Base-by-base conservation (phyloP, 1,140 invertebrate species). In the Penaeus vannamei region DNA sequence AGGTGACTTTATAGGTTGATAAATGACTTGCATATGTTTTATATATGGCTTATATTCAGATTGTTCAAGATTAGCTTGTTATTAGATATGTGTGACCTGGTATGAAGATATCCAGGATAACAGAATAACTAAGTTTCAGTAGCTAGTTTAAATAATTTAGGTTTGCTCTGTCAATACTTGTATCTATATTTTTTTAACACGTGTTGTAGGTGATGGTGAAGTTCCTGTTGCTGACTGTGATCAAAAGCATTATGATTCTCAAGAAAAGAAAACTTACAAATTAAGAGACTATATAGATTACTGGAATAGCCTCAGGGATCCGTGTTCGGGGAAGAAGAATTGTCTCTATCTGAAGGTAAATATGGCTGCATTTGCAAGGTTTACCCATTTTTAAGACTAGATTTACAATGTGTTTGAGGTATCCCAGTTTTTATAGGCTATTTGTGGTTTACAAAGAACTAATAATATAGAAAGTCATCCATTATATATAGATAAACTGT, bases 141-240 rank as follows among this genome's bases (percentile, higher is more conserved):
- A 42, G 36, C 36, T 42, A 42, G 36, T 85, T 42, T n/a, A 3
- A 29, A 23, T 81, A 64, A 69, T 80, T 79, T 64, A 23, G 80
- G 61, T 85, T 62, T 77, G n/a, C 80, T 42, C 12, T 88, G 84
- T 64, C 7, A 23, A 80, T 84, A 89, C 59, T 91, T 42, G 86
- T 66, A 79, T 89, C 92, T 42, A 2, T 19, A 42, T 62, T 20
- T 19, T 46, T 36, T 64, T 64, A 5, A 62, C 36, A 62, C 1
- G 22, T 62, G 17, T 42, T 83, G 8, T 79, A 95, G 95, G 95
- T 87, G 89, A 93, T 89, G 92, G 92, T 77, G 84, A 92, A 86
- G 96, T 96, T 81, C 96, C 96, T 84, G 95, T 98, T 26, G 96
- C 96, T 82, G 94, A 98, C 93, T 98, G 97, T 92, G 94, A 95